Evolutionary conservation across 2,888 invertebrate genomes (phyloP), one percentile per base, ranked within the genome.

Genomic region (Mythimna ferrago): DNA sequence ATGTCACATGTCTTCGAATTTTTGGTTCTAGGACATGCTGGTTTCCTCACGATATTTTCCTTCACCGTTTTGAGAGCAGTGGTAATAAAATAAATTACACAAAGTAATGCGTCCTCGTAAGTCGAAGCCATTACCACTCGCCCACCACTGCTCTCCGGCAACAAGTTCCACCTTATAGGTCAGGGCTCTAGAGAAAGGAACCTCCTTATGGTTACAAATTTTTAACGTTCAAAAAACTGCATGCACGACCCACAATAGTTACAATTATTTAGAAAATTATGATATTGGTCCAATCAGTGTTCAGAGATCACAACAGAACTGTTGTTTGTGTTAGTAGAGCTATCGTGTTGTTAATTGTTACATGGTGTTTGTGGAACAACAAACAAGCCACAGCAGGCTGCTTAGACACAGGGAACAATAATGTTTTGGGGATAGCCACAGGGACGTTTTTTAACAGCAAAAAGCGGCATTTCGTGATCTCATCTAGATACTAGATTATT

Each of bases 321-420:
- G 19, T 69, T 70, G 78, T 74, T 66, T 72, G 32, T 64, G 35
- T 73, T 78, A 65, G 54, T 66, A 58, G 14, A 72, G 54, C 61
- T 61, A 67, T 64, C 57, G 61, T 26, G 65, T 48, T 63, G 72
- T 75, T 75, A 73, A 78, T 78, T 71, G 81, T 71, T 66, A 74
- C 69, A 67, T 67, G 66, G 51, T 72, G 69, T 80, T 72, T 58
- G 71, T 75, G 26, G 10, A 80, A 73, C 64, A 76, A 64, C 63
- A 78, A 78, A 62, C 51, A 75, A 54, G 26, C n/a, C 26, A 19
- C 38, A 56, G 26, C 19, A 35, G 32, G 21, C 35, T 54, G 51
- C 21, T 53, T 7, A 48, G 19, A 48, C 16, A 69, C 32, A 61
- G 69, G 48, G 6, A 62, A 56, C 16, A 54, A 54, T 62, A 41